Evolutionary conservation across 2,113 vertebrate species (phyloP), one percentile per base, ranked within the genome.

Genomic region (Colistium nudipinnis): DNA sequence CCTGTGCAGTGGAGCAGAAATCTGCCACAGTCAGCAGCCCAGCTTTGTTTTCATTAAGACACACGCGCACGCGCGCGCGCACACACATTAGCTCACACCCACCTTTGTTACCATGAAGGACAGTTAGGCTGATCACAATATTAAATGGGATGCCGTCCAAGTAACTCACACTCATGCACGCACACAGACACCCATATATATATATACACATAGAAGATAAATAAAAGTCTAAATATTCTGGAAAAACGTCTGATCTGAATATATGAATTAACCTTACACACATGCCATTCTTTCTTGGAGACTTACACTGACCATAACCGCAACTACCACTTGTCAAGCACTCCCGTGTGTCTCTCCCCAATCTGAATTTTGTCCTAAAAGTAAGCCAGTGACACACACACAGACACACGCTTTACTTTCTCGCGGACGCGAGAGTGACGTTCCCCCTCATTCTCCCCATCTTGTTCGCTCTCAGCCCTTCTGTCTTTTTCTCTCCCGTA

Each of bases 11-110:
- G 11, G 76, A 79, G 84, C 89, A 89, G 89, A 90, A 91, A 91
- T 89, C 35, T 81, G 70, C 88, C 54, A 30, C 45, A 74, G 84
- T 92, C 91, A 92, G 90, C 90, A 91, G 73, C 74, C 83, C 80
- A 72, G 83, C 83, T 88, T 85, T 89, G 82, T 88, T 90, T 87
- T 89, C 74, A 86, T 91, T 88, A 90, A 86, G 62, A 78, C 53
- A n/a, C n/a, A n/a, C n/a, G n/a, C n/a, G n/a, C n/a, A n/a, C n/a
- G 57, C 78, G 60, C 74, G 57, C 68, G 57, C 78, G 60, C 74
- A 62, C 68, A 70, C 69, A 52, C 61, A 62, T 30, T 1, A 30
- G 7, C 70, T 43, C 51, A 62, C 70, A 63, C 44, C 19, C 70
- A 74, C 80, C 52, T 72, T 67, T 74, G 64, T 78, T 80, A 33